phyloP scores from a whole-genome alignment of 2,113 vertebrate species.

The Chaetura pelagica region DNA sequence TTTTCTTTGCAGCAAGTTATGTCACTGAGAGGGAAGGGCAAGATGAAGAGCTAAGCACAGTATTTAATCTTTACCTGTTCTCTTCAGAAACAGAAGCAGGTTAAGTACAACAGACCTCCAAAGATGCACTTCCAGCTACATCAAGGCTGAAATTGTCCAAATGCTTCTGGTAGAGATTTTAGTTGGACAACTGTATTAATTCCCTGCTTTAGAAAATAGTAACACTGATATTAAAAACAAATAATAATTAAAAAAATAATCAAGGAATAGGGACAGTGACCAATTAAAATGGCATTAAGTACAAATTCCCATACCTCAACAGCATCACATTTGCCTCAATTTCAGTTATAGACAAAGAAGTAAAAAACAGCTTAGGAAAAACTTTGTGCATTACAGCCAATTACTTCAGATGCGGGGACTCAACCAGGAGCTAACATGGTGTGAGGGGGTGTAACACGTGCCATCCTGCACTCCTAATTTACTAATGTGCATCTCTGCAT shows the following conservation, averaged over 20 bases:
- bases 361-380: not conserved
- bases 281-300: not conserved
- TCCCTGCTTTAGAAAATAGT: not conserved
- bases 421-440: too few species aligned
- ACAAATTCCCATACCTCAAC: not conserved
- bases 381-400: not conserved
- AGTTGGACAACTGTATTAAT: not conserved
- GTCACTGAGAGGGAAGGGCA: not conserved
- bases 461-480: not conserved
- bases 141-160: not conserved
- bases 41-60: not conserved
- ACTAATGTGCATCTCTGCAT: not conserved
- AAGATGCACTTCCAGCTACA: not conserved
- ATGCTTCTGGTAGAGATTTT: not conserved
- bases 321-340: not conserved
- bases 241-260: rapidly evolving
- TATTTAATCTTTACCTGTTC: not conserved
- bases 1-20: not conserved
- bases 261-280: not conserved
- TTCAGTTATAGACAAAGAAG: not conserved
- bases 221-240: not conserved
- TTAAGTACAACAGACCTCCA: not conserved
- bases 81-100: not conserved
- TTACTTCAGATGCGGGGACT: not conserved
- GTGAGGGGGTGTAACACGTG: not conserved